These are phyloP conservation scores for Cryptosula pallasiana DNA, from an alignment of 2,888 invertebrate genomes.

Conservation along the genomic window DNA sequence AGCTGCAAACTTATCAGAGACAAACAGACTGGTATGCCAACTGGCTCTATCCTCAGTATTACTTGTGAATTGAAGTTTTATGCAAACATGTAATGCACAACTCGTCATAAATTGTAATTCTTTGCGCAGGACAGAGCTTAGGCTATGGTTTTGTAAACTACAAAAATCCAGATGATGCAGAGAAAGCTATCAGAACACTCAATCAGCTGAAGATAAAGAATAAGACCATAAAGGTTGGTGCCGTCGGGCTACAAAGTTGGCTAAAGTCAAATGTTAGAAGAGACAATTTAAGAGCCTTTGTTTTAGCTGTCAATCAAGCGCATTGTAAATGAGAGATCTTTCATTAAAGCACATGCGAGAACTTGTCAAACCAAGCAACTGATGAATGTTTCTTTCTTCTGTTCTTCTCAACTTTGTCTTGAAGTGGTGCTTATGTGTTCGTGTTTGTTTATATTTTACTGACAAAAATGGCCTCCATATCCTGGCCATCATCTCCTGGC, in stretches of 20 bases:
- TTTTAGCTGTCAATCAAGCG: too few species aligned
- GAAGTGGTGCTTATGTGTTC: background rate
- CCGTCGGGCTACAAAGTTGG: background rate
- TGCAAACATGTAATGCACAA: too few species aligned
- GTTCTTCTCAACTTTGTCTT: background rate
- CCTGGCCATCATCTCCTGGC: too few species aligned
- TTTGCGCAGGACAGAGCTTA: conserved; percentile 91
- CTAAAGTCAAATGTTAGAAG: too few species aligned
- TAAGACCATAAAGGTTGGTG: conserved; percentile 91
- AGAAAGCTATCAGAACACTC: conserved; percentile 94
- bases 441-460: background rate
- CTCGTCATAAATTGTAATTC: too few species aligned
- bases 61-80: too few species aligned
- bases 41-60: too few species aligned
- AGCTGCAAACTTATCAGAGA: conserved; percentile 98
- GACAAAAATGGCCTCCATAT: too few species aligned
- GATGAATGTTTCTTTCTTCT: background rate
- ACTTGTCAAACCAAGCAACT: too few species aligned
- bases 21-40: conserved; percentile 83
- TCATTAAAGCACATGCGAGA: too few species aligned
- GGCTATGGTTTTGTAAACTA: conserved; percentile 99
- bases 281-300: too few species aligned
- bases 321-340: too few species aligned
- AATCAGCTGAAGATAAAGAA: conserved; percentile 97
- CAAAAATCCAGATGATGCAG: conserved; percentile 92